Evolutionary conservation across 2,113 vertebrate genomes (phyloP), one percentile per base, ranked within the genome.

Genomic region (Epinephelus lanceolatus): DNA sequence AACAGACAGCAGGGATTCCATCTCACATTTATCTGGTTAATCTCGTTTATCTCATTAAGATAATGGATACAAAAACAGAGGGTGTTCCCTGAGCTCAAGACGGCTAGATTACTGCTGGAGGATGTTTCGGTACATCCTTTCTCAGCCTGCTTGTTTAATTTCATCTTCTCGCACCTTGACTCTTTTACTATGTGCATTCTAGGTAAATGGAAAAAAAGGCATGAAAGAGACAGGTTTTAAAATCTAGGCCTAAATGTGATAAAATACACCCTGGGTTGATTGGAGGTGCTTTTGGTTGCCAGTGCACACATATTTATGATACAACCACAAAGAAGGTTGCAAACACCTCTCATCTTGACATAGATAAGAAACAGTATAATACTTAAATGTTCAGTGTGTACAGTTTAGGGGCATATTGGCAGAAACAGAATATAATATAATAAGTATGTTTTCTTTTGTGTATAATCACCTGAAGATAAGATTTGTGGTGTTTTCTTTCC

Each of bases 1-100:
- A 40, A 61, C 55, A 81, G 72, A 51, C 68, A 60, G 23, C 51
- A 55, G 74, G 76, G 84, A 81, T 76, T 79, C 47, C 69, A 40
- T 77, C 83, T 80, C 68, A 69, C 70, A 78, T 85, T 80, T 66
- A 89, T 75, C 55, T 45, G 19, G 49, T 69, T 88, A 79, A 89
- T 88, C 78, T 80, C n/a, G 23, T 86, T 88, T 14, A 84, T 86
- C 75, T 89, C 53, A 81, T 89, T 81, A 86, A 70, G 68, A 52
- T 79, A 83, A 72, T 72, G 78, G 84, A 78, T 89, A 65, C 72
- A 80, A 80, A 76, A 78, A 42, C 57, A 71, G 71, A 87, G 40
- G 82, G 75, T 80, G 69, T 76, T 78, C 21, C 33, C 53, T 66
- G 40, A 60, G 63, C 47, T 70, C 19, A 51, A 45, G 71, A 60